Percentiles rank a stretch among this genome's conserved stretches.
Conservation (phyloP, 2,888 invertebrate species). For the Eupithecia centaureata region DNA sequence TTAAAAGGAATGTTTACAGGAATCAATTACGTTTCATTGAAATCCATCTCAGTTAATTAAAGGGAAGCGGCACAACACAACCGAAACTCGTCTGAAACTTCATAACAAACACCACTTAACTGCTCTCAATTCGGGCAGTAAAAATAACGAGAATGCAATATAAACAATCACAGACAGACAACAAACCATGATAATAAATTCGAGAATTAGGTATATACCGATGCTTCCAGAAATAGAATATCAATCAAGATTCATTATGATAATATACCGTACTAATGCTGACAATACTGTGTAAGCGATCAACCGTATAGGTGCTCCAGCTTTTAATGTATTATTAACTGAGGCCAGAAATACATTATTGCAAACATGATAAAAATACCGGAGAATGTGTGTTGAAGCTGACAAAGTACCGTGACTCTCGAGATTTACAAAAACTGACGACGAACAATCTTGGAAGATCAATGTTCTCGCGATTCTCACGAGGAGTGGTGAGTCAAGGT, state of each 20-base stretch:
- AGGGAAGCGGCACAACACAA: constrained; percentile 45
- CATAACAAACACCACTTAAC: constrained; percentile 54
- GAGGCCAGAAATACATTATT: neutral
- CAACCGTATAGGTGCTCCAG: constrained; percentile 6
- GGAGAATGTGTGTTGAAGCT: neutral
- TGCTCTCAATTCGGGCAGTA: constrained; percentile 36
- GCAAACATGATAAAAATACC: neutral
- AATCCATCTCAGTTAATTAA: constrained; percentile 53
- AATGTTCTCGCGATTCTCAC: constrained; percentile 44
- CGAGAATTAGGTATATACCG: neutral
- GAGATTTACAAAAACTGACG: constrained; percentile 41
- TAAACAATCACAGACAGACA: neutral
- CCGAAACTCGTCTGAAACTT: constrained; percentile 43
- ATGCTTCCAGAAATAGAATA: constrained; percentile 31
- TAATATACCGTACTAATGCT: constrained; percentile 56
- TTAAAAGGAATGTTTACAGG: constrained; percentile 43
- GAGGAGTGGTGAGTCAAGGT: constrained; percentile 57
- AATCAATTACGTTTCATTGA: constrained; percentile 62
- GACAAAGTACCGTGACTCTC: neutral
- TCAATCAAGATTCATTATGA: constrained; percentile 45
- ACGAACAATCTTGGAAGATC: constrained; percentile 43
- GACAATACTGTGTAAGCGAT: constrained; percentile 41
- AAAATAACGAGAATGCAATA: constrained; percentile 33
- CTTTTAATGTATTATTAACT: neutral
- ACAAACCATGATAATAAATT: neutral